phyloP scores from a whole-genome alignment of 2,113 vertebrate species.

The Taurulus bubalis region DNA sequence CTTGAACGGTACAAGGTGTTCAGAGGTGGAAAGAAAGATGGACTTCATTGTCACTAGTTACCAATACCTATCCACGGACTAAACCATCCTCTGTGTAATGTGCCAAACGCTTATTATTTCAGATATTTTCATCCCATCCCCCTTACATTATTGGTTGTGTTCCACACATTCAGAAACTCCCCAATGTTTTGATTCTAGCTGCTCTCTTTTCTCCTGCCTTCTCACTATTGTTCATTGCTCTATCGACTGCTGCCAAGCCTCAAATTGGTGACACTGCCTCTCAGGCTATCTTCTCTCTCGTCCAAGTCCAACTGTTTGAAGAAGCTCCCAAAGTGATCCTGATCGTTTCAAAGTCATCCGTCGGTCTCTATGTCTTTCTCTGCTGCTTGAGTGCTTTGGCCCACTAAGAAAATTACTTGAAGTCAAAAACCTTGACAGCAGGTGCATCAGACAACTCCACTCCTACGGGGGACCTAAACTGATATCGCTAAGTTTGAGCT shows the following conservation, averaged over 20 bases:
- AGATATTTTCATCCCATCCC: slow-evolving; percentile 10
- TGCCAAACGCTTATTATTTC: slow-evolving; percentile 1
- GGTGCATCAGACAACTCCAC: slow-evolving; percentile 42
- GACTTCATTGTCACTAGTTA: slow-evolving; percentile 7
- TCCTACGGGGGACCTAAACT: slow-evolving; percentile 10
- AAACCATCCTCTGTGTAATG: slow-evolving; percentile 1
- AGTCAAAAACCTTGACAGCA: slow-evolving; percentile 17
- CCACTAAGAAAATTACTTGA: slow-evolving; percentile 25
- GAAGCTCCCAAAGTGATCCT: slow-evolving; percentile 26
- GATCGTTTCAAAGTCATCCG: slow-evolving; percentile 42
- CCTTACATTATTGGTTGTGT: neutral
- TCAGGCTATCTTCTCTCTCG: slow-evolving; percentile 9
- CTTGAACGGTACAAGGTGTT: slow-evolving; percentile 33
- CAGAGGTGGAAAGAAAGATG: slow-evolving; percentile 26
- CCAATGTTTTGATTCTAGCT: slow-evolving; percentile 31
- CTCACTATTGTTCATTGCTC: slow-evolving; percentile 18
- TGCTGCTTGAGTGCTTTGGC: slow-evolving; percentile 43
- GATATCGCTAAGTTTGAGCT: neutral
- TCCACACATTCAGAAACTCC: slow-evolving; percentile 29
- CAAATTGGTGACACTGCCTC: slow-evolving; percentile 11
- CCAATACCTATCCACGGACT: neutral
- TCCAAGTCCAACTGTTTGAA: slow-evolving; percentile 33
- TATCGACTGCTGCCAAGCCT: slow-evolving; percentile 30
- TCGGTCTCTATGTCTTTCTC: slow-evolving; percentile 58
- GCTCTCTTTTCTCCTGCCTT: slow-evolving; percentile 27